Percentiles rank a stretch among this genome's conserved stretches.
Conservation (phyloP, 1,140 invertebrate species). For the Polypedilum vanderplanki region DNA sequence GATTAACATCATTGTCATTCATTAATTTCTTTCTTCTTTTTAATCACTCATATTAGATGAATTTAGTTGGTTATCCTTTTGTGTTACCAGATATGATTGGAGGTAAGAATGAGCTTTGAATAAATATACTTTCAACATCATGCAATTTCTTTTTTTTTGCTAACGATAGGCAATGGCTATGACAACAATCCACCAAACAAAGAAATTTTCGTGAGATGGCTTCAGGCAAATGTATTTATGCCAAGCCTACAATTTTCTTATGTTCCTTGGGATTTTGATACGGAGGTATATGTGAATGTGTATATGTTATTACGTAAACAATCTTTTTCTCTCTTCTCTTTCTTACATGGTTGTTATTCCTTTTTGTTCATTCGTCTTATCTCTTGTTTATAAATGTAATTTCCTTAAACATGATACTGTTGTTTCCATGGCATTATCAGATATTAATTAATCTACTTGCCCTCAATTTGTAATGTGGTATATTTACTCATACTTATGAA, state of each 20-base stretch:
- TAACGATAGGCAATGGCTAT: slow-evolving; percentile 55
- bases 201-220: slow-evolving; percentile 85
- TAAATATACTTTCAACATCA: too few species aligned
- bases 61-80: slow-evolving; percentile 75
- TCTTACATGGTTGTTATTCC: too few species aligned
- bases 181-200: slow-evolving; percentile 54
- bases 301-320: slow-evolving; percentile 25
- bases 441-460: too few species aligned
- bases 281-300: slow-evolving; percentile 46
- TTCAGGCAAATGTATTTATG: slow-evolving; percentile 80
- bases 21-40: neutral
- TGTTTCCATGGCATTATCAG: too few species aligned
- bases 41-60: slow-evolving; percentile 46
- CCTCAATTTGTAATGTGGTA: too few species aligned
- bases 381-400: too few species aligned
- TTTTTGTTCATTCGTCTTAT: too few species aligned
- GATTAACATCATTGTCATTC: neutral
- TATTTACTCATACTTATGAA: too few species aligned
- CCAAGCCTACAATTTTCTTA: slow-evolving; percentile 82
- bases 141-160: too few species aligned
- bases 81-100: slow-evolving; percentile 90
- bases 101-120: slow-evolving; percentile 45
- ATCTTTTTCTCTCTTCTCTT: too few species aligned
- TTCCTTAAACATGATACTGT: too few species aligned
- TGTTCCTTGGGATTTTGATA: slow-evolving; percentile 79